phyloP scores from a whole-genome alignment of 2,797 vertebrate species.

The Eupleurogrammus muticus region DNA sequence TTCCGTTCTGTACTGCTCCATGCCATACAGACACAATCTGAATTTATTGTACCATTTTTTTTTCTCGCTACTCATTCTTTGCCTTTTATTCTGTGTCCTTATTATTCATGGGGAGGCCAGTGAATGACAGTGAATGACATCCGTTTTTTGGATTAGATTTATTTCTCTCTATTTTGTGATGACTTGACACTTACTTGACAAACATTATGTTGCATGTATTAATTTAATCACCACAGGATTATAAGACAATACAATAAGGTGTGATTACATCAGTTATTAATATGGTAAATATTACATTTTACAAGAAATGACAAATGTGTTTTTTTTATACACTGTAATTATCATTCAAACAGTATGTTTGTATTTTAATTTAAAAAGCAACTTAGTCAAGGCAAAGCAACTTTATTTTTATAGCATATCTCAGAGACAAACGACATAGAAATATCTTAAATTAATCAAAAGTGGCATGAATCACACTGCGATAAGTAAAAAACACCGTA shows the following conservation, averaged over 20 bases:
- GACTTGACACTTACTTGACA: no score
- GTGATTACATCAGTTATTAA: not conserved
- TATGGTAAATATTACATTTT: conserved; percentile 48
- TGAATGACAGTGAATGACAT: not conserved
- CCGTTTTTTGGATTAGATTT: conserved; percentile 1
- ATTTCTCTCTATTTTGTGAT: conserved; percentile 8
- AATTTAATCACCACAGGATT: not conserved
- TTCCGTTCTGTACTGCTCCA: conserved; percentile 1
- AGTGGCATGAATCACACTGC: no score
- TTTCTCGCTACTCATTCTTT: not conserved
- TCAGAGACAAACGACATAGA: no score
- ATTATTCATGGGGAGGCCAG: not conserved
- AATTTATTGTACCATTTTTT: conserved; percentile 6
- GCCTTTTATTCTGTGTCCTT: not conserved
- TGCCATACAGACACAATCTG: not conserved
- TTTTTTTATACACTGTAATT: conserved; percentile 17
- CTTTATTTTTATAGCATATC: no score
- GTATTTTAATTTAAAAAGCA: conserved; percentile 17
- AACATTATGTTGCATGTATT: conserved; percentile 9
- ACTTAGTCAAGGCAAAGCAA: no score
- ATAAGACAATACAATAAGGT: no score
- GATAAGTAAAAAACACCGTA: no score
- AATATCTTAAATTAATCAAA: conserved; percentile 2
- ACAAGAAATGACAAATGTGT: conserved; percentile 16
- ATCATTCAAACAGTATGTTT: not conserved